A percentile compares a stretch with the other conserved stretches of the same genome.
These are phyloP conservation scores for Uromys caudimaculatus DNA, from an alignment of 2,797 vertebrate species.

Conservation along the genomic window DNA sequence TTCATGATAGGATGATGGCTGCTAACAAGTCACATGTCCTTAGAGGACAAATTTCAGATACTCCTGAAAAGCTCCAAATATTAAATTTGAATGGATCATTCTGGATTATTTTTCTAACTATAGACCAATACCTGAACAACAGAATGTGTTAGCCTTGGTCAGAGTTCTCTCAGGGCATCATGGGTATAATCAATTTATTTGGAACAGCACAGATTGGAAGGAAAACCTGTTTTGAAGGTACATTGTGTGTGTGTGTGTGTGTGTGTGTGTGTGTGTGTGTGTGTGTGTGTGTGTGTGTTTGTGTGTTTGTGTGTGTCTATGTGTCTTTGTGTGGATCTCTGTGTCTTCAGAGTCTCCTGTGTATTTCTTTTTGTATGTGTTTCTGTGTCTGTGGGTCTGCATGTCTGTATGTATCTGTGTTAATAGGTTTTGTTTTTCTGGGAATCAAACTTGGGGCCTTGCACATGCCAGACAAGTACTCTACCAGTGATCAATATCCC, in stretches of 20 bases:
- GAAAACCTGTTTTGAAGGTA: neutral
- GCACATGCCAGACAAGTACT: neutral
- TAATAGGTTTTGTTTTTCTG: neutral
- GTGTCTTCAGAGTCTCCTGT: neutral
- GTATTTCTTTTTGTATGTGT: too few species aligned
- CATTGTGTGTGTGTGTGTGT: neutral
- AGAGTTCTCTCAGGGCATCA: neutral
- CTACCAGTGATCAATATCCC: neutral
- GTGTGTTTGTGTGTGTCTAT: too few species aligned
- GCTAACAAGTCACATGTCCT: neutral
- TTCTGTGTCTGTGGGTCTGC: too few species aligned
- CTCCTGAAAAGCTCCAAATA: neutral
- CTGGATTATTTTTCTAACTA: neutral
- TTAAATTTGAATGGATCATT: neutral
- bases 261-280: too few species aligned
- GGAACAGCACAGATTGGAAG: neutral
- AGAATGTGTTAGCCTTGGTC: neutral
- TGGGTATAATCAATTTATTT: neutral
- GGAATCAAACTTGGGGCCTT: neutral
- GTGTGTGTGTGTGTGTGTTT: neutral
- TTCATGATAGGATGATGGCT: neutral
- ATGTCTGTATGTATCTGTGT: neutral
- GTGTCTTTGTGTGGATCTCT: neutral
- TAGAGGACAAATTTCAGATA: neutral
- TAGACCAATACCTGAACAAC: neutral